Evolutionary conservation across 2,888 invertebrate genomes (phyloP).

Genomic region (Tachina grossa): DNA sequence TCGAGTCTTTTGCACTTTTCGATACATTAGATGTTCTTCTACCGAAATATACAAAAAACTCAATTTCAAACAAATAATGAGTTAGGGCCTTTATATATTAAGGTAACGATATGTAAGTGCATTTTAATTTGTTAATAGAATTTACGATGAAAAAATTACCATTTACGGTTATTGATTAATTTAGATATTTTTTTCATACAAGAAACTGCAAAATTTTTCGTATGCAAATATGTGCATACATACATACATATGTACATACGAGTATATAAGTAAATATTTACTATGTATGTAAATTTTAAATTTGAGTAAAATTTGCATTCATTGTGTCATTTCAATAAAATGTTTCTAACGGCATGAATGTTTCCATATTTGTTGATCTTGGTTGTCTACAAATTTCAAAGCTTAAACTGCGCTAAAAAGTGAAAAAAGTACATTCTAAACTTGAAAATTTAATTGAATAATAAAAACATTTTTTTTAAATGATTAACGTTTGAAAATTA

Average conservation of each 20-base stretch:
- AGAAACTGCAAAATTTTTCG: too few species aligned
- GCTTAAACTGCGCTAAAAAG: too few species aligned
- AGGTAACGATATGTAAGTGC: too few species aligned
- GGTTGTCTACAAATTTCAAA: background rate
- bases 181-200: background rate
- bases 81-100: too few species aligned
- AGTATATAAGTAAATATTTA: too few species aligned
- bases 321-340: too few species aligned
- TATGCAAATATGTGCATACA: background rate
- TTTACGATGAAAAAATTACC: background rate
- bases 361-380: background rate
- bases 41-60: too few species aligned
- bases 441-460: slow-evolving; percentile 57
- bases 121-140: background rate
- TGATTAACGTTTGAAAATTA: slow-evolving; percentile 2
- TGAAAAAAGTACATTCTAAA: slow-evolving; percentile 18
- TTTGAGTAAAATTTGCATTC: too few species aligned
- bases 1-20: too few species aligned
- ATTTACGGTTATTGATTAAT: slow-evolving; percentile 27
- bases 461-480: slow-evolving; percentile 38
- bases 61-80: too few species aligned
- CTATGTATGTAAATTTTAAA: background rate
- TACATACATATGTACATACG: background rate
- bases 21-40: too few species aligned
- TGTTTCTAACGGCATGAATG: background rate